Evolutionary conservation across 2,888 invertebrate genomes (phyloP).

Genomic region (Melanchra persicariae): DNA sequence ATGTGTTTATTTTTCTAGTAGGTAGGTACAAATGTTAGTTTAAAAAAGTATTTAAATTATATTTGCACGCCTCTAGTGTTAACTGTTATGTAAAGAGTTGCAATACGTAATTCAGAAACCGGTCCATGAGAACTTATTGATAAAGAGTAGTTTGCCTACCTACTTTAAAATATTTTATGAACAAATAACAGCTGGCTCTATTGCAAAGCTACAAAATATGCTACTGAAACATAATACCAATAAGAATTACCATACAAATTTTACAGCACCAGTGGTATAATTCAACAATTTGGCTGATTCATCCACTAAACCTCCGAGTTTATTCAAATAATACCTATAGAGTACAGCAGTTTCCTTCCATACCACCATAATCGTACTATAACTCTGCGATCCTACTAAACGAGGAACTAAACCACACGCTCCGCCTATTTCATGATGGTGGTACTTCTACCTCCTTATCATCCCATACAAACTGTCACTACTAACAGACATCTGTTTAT

Average conservation of each 20-base stretch:
- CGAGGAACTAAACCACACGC: constrained; percentile 73
- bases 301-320: constrained; percentile 61
- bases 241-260: constrained; percentile 59
- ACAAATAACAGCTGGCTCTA: constrained; percentile 19
- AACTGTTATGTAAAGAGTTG: too few species aligned
- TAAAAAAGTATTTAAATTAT: too few species aligned
- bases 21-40: too few species aligned
- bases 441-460: constrained; percentile 79
- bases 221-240: constrained; percentile 42
- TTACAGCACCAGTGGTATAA: constrained; percentile 56
- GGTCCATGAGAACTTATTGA: neutral
- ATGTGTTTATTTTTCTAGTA: too few species aligned
- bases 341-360: constrained; percentile 63
- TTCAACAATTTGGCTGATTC: constrained; percentile 58
- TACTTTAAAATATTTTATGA: neutral
- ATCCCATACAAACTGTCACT: constrained; percentile 81
- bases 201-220: constrained; percentile 32
- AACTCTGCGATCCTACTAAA: constrained; percentile 70
- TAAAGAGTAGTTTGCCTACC: neutral
- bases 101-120: neutral
- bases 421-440: constrained; percentile 90
- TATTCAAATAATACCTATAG: constrained; percentile 68
- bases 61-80: too few species aligned
- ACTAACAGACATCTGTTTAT: constrained; percentile 87
- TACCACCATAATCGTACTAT: constrained; percentile 73